These are phyloP conservation scores for Crocallis elinguaria DNA, from an alignment of 2,888 invertebrate species.

Conservation along the genomic window DNA sequence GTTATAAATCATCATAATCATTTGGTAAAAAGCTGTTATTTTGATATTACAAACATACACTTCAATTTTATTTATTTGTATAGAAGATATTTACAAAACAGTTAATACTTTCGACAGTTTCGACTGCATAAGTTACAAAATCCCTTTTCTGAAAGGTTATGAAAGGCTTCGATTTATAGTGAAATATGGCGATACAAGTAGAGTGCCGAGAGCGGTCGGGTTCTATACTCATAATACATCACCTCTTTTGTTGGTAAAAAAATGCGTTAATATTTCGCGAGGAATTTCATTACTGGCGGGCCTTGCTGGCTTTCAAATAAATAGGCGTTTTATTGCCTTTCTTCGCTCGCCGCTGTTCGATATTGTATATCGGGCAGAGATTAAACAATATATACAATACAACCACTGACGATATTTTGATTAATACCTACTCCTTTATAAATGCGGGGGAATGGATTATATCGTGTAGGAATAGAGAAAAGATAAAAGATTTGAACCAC, in stretches of 20 bases:
- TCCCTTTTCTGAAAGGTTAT: conserved; percentile 3
- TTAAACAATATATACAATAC: conserved; percentile 48
- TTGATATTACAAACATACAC: no score
- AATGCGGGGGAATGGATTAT: conserved; percentile 1
- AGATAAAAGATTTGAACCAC: no score
- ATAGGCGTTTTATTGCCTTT: conserved; percentile 80
- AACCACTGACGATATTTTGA: conserved; percentile 39
- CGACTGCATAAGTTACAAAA: background rate
- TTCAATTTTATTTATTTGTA: no score
- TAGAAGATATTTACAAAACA: no score
- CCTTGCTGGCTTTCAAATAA: conserved; percentile 79
- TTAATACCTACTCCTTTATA: conserved; percentile 29
- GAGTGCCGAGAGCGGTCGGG: conserved; percentile 6
- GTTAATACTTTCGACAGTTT: background rate
- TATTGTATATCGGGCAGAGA: conserved; percentile 67
- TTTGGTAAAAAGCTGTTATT: no score
- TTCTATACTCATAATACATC: conserved; percentile 59
- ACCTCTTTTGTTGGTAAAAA: conserved; percentile 75
- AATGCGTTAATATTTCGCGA: conserved; percentile 79
- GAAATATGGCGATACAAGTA: conserved; percentile 11
- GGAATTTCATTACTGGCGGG: conserved; percentile 79
- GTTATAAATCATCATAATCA: no score
- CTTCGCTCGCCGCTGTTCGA: conserved; percentile 63
- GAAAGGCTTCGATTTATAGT: conserved; percentile 8
- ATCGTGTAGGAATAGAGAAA: background rate